phyloP scores from a whole-genome alignment of 2,797 vertebrate genomes.

The Spinus pinus region DNA sequence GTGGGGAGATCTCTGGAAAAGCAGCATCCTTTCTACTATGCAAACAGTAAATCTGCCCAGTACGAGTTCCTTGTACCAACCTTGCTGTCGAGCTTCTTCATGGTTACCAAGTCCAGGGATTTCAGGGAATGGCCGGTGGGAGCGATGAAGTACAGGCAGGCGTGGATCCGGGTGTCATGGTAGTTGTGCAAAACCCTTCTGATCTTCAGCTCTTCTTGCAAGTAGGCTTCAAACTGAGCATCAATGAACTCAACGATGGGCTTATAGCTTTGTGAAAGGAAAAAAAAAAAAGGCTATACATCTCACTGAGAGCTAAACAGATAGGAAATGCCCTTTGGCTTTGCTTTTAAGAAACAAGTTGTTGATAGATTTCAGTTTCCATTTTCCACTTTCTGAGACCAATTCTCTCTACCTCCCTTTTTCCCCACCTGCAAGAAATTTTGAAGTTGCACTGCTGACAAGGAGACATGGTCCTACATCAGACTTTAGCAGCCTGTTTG shows the following conservation, averaged over 20 bases:
- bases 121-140: slow-evolving; percentile 97
- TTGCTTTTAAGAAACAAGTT: not conserved
- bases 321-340: not conserved
- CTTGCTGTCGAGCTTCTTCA: slow-evolving; percentile 99
- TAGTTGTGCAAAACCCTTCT: slow-evolving; percentile 94
- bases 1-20: not conserved
- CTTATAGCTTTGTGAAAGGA: slow-evolving; percentile 84
- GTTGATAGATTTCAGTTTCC: not conserved
- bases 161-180: slow-evolving; percentile 94
- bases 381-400: not conserved
- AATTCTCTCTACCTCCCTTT: not conserved
- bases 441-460: not conserved
- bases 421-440: not conserved
- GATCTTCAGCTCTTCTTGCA: slow-evolving; percentile 98
- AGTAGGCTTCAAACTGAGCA: slow-evolving; percentile 94
- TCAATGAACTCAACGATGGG: slow-evolving; percentile 98
- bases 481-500: not conserved
- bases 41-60: not conserved
- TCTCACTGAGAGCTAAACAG: not conserved
- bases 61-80: slow-evolving; percentile 60
- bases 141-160: slow-evolving; percentile 96
- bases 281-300: not conserved
- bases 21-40: not conserved
- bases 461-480: not conserved
- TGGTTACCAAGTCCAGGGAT: slow-evolving; percentile 95